These are phyloP conservation scores for Plebejus argus DNA, from an alignment of 2,888 invertebrate genomes.

Conservation along the genomic window DNA sequence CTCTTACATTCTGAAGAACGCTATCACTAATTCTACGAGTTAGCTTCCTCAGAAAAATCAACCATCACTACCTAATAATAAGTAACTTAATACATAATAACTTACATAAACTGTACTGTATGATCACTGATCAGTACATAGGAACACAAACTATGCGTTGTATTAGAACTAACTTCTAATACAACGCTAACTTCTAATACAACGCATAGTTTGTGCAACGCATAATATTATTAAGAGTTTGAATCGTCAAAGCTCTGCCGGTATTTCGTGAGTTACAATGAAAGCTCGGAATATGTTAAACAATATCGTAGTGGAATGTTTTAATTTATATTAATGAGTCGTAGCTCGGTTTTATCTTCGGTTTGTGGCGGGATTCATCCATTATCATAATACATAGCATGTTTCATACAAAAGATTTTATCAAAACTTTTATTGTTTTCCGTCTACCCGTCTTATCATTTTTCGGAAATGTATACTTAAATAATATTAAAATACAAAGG, in stretches of 20 bases:
- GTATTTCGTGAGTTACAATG: not conserved
- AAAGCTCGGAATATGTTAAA: not conserved
- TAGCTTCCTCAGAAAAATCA: too few species aligned
- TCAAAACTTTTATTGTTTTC: not conserved
- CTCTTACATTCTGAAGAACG: too few species aligned
- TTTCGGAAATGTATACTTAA: not conserved
- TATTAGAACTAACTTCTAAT: too few species aligned
- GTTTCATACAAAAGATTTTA: not conserved
- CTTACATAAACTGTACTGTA: too few species aligned
- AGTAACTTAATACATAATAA: too few species aligned
- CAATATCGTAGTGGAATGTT: not conserved
- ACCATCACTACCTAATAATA: too few species aligned
- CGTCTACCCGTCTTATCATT: not conserved
- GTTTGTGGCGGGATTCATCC: not conserved
- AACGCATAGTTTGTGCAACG: too few species aligned
- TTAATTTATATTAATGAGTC: conserved; percentile 9
- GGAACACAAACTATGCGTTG: not conserved
- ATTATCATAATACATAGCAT: not conserved
- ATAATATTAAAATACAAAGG: not conserved
- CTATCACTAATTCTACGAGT: too few species aligned
- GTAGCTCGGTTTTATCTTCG: not conserved
- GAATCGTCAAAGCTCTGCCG: not conserved
- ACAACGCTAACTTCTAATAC: too few species aligned
- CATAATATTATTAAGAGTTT: not conserved
- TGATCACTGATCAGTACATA: too few species aligned